A percentile compares a stretch with the other conserved stretches of the same genome.
phyloP scores from a whole-genome alignment of 2,797 vertebrate genomes.

The Mormyrops attenuatus region DNA sequence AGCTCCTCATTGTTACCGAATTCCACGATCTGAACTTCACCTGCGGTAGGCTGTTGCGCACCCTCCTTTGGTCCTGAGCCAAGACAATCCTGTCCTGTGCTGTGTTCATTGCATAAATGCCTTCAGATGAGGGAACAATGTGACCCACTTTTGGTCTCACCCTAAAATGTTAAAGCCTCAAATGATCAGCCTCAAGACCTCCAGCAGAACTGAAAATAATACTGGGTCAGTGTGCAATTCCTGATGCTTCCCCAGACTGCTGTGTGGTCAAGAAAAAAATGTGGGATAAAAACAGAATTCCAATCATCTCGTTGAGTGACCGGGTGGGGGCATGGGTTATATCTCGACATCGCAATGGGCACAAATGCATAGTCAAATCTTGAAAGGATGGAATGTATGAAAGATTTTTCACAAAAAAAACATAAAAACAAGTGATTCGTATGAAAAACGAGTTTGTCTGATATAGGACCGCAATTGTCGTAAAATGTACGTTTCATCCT shows the following conservation, averaged over 20 bases:
- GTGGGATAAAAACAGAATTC: neutral
- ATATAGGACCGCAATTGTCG: neutral
- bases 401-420: neutral
- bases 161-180: neutral
- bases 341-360: neutral
- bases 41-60: constrained; percentile 65
- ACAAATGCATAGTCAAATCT: neutral
- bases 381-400: neutral
- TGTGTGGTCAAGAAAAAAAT: neutral
- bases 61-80: neutral
- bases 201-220: neutral
- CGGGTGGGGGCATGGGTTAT: neutral
- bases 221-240: neutral
- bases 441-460: neutral
- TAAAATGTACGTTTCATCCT: neutral
- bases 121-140: neutral
- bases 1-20: constrained; percentile 87
- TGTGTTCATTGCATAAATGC: neutral
- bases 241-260: neutral
- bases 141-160: neutral
- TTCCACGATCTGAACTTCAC: constrained; percentile 82
- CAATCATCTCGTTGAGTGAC: neutral
- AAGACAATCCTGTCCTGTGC: neutral
- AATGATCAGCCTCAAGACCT: neutral
- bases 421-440: neutral